Conservation (phyloP, 2,888 invertebrate species). For the Steromphala cineraria region DNA sequence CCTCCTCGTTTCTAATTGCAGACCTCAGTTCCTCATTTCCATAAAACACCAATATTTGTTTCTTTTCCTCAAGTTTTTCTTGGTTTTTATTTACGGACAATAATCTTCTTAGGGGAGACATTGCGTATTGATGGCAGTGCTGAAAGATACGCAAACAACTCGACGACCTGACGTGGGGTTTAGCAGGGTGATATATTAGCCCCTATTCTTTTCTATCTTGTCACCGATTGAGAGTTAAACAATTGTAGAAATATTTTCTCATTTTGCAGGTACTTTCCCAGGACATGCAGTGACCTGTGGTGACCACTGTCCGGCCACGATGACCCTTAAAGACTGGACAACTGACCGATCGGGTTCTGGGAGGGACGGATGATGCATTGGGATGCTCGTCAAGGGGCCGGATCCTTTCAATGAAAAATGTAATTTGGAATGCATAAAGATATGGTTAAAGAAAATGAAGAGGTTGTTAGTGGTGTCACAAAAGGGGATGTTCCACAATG, state of each 20-base stretch:
- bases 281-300: slow-evolving; percentile 15
- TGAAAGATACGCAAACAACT: neutral
- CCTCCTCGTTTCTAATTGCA: neutral
- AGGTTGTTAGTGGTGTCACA: no score
- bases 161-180: neutral
- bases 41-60: neutral
- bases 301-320: neutral
- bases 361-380: neutral
- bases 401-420: no score
- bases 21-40: neutral
- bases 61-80: slow-evolving; percentile 11
- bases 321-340: neutral
- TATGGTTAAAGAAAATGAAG: no score
- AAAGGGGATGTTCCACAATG: no score
- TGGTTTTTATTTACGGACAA: slow-evolving; percentile 11
- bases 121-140: slow-evolving; percentile 10
- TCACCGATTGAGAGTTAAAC: neutral
- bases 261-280: slow-evolving; percentile 8
- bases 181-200: slow-evolving; percentile 4
- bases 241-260: slow-evolving; percentile 15
- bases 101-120: neutral
- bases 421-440: no score
- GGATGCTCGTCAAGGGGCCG: neutral
- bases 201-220: slow-evolving; percentile 13
- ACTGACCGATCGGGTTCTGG: neutral